Evolutionary conservation across 2,113 vertebrate species (phyloP), one percentile per base, ranked within the genome.

Genomic region (Tricholaema leucomelas): DNA sequence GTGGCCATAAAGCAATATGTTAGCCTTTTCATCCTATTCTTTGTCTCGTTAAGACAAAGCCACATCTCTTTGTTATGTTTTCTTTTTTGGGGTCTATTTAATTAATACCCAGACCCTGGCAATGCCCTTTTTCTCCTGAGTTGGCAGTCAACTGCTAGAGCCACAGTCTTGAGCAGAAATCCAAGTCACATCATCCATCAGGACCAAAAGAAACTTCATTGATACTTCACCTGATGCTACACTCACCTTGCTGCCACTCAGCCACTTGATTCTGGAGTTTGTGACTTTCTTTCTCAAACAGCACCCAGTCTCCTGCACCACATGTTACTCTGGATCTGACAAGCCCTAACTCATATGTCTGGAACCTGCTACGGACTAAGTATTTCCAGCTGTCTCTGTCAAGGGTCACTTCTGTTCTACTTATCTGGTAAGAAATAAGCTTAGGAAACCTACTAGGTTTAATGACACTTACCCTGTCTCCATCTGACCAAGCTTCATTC

Each of bases 11-110:
- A 91, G 71, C 24, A 55, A 71, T 81, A n/a, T 25, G n/a, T 76
- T 76, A 76, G 79, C 28, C 71, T 31, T 87, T 94, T 92, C 55
- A 91, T 80, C 55, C 33, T 80, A 10, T 50, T 87, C 60, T 85
- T 92, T 81, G 50, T 48, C 55, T 59, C 4, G 2, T 82, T 85
- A 76, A 87, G 74, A 92, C 70, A 93, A 93, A 13, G 9, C 16
- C 50, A n/a, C 33, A 52, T 73, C 15, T 93, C 60, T 85, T 58
- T 35, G 40, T 9, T 50, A 66, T 63, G 79, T 76, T 66, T 92
- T 84, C 63, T 87, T 82, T 40, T 69, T 82, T 93, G 80, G 70
- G 40, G 11, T 61, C 40, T 80, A 8, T 19, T 19, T 61, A 94
- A 80, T 82, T 94, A 89, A 89, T 72, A 82, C 28, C 10, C 24